A percentile compares a stretch with the other conserved stretches of the same genome.
These are phyloP conservation scores for Sminthurides bifidus DNA, from an alignment of 1,140 invertebrate genomes.

Conservation along the genomic window DNA sequence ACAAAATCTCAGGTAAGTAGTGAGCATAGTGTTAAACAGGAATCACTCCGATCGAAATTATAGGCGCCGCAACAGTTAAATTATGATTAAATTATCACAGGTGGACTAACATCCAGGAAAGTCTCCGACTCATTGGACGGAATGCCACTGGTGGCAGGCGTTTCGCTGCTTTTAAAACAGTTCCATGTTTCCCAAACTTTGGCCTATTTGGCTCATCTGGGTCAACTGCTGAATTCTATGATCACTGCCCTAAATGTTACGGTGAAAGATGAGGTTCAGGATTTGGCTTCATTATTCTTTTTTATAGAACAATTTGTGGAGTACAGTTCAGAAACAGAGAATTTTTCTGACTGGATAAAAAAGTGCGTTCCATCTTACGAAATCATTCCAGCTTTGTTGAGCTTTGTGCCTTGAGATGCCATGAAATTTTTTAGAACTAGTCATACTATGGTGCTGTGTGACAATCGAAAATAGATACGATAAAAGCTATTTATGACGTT, in stretches of 20 bases:
- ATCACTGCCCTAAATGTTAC: not conserved
- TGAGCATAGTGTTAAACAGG: too few relatives aligned
- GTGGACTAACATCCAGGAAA: not conserved
- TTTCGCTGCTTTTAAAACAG: not conserved
- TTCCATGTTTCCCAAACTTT: not conserved
- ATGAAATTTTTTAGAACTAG: too few relatives aligned
- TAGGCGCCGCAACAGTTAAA: not conserved
- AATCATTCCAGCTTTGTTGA: not conserved
- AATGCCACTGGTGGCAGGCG: not conserved
- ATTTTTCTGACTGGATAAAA: not conserved
- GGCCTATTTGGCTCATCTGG: not conserved
- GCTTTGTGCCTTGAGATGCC: too few relatives aligned
- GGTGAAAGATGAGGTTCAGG: not conserved
- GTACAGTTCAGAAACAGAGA: not conserved
- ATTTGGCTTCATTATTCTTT: not conserved
- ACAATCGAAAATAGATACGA: too few relatives aligned
- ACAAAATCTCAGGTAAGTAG: not conserved
- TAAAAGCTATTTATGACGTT: too few relatives aligned
- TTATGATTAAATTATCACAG: not conserved
- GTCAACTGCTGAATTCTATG: conserved; percentile 4
- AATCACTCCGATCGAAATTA: not conserved
- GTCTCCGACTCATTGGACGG: not conserved
- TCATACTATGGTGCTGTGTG: too few relatives aligned
- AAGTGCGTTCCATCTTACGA: not conserved
- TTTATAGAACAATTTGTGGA: not conserved